Evolutionary conservation across 1,140 invertebrate species (phyloP).

Genomic region (Brachionus asplanchnoidis): DNA sequence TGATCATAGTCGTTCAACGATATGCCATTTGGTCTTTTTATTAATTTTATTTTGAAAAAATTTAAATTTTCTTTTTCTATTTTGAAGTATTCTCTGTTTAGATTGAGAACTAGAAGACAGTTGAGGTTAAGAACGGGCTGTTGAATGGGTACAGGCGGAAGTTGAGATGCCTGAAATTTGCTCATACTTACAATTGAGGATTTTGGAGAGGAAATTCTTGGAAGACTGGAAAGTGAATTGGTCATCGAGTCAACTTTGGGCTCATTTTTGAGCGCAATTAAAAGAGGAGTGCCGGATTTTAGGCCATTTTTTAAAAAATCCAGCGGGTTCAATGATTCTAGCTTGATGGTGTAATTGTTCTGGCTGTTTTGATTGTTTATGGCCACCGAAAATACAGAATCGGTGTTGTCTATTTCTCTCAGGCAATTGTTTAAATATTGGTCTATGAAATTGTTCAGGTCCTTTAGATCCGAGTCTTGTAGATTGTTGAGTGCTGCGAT

Average conservation of each 20-base stretch:
- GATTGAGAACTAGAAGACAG: neutral
- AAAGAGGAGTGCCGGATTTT: slow-evolving; percentile 1
- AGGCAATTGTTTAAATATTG: slow-evolving; percentile 2
- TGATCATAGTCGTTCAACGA: neutral
- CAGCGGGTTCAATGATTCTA: neutral
- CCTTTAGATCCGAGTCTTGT: slow-evolving; percentile 12
- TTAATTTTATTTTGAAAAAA: neutral
- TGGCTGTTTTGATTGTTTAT: neutral
- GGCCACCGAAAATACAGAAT: neutral
- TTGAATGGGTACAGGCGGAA: neutral
- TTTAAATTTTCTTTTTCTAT: slow-evolving; percentile 29
- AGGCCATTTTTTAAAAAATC: slow-evolving; percentile 30
- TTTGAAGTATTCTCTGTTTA: neutral
- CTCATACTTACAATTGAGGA: neutral
- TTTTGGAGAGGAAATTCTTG: neutral
- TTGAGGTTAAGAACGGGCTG: neutral
- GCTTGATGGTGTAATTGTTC: neutral
- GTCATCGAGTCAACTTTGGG: neutral
- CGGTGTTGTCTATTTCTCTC: neutral
- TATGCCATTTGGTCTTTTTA: neutral
- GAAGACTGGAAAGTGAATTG: neutral
- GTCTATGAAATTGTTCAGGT: neutral
- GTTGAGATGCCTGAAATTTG: neutral
- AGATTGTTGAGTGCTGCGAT: neutral
- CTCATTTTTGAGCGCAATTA: neutral